phyloP scores from a whole-genome alignment of 37 sponge, comb jelly and placozoan species.

The Diacarnus erythraeanus region DNA sequence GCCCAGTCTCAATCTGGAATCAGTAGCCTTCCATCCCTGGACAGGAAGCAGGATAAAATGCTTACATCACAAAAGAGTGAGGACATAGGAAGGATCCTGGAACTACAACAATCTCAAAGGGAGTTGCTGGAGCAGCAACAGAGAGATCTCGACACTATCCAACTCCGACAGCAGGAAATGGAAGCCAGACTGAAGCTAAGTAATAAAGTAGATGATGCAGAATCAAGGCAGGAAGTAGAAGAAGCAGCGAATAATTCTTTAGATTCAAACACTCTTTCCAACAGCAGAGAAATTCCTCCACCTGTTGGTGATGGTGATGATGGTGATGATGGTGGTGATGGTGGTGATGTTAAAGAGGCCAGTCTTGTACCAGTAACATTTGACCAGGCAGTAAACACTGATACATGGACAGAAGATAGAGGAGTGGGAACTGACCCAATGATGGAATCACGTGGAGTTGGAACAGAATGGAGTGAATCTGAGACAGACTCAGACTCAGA shows the following conservation, averaged over 20 bases:
- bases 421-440: conserved; percentile 32
- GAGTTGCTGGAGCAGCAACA: not conserved
- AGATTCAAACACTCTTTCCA: not conserved
- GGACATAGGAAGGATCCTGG: not conserved
- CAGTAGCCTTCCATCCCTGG: not conserved
- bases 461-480: conserved; percentile 41
- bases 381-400: conserved; percentile 32
- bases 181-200: not conserved
- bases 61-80: not conserved
- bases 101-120: not conserved
- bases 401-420: conserved; percentile 13
- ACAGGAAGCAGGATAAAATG: not conserved
- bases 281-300: not conserved
- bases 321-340: not conserved
- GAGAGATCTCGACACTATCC: not conserved
- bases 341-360: not conserved
- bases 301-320: not conserved
- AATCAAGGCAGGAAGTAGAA: not conserved
- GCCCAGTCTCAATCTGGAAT: not conserved
- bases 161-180: not conserved
- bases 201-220: not conserved
- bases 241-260: not conserved
- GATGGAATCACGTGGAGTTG: conserved; percentile 29
- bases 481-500: not conserved
- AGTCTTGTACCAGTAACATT: not conserved